Evolutionary conservation across 2,113 vertebrate species (phyloP).

Genomic region (Propithecus coquereli): DNA sequence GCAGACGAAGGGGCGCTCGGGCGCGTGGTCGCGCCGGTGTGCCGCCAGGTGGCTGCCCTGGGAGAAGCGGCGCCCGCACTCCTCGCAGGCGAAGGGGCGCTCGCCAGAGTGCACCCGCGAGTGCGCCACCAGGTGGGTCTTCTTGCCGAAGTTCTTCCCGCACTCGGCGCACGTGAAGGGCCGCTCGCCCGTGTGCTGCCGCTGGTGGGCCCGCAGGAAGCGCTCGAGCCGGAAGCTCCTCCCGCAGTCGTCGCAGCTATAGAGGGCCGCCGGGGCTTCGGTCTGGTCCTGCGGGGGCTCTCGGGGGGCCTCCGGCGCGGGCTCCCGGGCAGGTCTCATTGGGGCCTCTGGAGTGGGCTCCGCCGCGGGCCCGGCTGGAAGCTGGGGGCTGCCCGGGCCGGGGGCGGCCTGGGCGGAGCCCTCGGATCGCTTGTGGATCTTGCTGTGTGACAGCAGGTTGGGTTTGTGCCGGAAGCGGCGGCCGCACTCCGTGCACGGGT

Average conservation of each 20-base stretch:
- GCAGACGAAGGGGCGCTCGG: constrained; percentile 77
- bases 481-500: constrained; percentile 70
- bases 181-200: constrained; percentile 79
- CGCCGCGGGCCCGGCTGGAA: background rate
- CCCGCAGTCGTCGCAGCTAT: constrained; percentile 55
- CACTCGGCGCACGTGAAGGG: constrained; percentile 81
- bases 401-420: background rate
- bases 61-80: constrained; percentile 77
- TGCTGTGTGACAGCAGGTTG: constrained; percentile 79
- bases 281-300: background rate
- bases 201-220: constrained; percentile 67
- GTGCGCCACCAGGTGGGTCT: constrained; percentile 86
- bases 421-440: constrained; percentile 75
- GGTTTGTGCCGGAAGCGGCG: constrained; percentile 79
- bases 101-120: constrained; percentile 86
- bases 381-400: background rate
- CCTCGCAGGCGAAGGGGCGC: constrained; percentile 75
- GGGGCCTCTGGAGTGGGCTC: background rate
- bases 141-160: constrained; percentile 86
- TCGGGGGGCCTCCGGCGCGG: accelerated
- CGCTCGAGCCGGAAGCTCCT: constrained; percentile 70
- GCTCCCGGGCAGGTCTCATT: background rate
- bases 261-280: background rate
- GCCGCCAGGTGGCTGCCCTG: constrained; percentile 78
- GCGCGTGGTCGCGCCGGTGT: constrained; percentile 76